These are phyloP conservation scores for Drosophila parthenogenetica DNA, from an alignment of 2,888 invertebrate species.

Conservation along the genomic window DNA sequence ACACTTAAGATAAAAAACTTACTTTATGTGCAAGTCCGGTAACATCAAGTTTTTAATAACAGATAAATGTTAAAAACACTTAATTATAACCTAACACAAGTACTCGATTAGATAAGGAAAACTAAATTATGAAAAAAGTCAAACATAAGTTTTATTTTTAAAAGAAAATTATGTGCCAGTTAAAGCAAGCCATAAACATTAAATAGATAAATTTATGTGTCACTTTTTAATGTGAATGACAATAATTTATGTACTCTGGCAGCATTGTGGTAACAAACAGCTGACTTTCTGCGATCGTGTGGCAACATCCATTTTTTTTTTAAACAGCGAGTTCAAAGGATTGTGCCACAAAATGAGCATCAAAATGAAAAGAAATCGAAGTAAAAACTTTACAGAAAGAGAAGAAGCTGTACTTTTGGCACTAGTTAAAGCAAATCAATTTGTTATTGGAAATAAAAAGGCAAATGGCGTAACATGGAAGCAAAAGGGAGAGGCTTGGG, in stretches of 20 bases:
- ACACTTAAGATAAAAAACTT: background rate
- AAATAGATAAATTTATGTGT: background rate
- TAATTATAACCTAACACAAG: too few relatives aligned
- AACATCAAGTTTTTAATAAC: background rate
- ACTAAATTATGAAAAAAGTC: background rate
- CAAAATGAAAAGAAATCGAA: background rate
- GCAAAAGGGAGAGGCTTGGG: background rate
- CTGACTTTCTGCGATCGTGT: background rate
- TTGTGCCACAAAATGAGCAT: background rate
- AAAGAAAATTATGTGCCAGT: background rate
- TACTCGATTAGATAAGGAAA: background rate
- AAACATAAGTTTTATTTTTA: too few relatives aligned
- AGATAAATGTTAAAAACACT: background rate
- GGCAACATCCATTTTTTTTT: background rate
- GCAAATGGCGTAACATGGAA: background rate
- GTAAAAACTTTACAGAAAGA: background rate
- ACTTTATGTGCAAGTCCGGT: background rate
- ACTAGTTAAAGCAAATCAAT: conserved; percentile 3
- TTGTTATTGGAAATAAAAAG: conserved; percentile 3
- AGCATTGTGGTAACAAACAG: background rate
- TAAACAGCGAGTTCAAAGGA: background rate
- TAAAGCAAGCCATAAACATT: background rate
- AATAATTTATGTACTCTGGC: background rate
- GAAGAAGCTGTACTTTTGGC: background rate
- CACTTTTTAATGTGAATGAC: background rate